Base-by-base conservation (phyloP, 2,113 vertebrate genomes). In the human (Homo sapiens) region DNA sequence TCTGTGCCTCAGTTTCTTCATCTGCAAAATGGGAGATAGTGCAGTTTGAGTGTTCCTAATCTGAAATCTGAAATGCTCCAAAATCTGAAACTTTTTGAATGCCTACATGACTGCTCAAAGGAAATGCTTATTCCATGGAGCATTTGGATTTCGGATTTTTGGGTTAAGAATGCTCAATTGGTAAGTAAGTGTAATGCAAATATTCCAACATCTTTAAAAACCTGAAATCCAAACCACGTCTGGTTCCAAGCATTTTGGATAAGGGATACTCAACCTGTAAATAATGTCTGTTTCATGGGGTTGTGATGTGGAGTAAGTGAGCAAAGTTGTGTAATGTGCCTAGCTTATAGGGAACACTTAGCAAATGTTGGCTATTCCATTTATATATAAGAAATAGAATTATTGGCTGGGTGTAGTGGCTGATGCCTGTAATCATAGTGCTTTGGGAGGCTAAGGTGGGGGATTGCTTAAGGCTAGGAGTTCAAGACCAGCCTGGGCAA, bases 371-470 rank as follows among this genome's bases (percentile, higher is more conserved):
- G 25, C n/a, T 95, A 3, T 88, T 80, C 32, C 48, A 35, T 70
- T 93, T 91, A 85, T 80, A 55, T 38, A 23, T 68, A 70, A 89
- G 38, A 66, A 96, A 52, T 70, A 93, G 10, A 84, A 94, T 76
- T 83, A 95, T 35, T 79, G 79, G 61, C 61, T 64, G 61, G 61
- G 61, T 5, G 1, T 64, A 14, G 61, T 32, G 61, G 61, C 61
- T 64, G 61, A 64, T 64, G 61, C 61, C 11, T 64, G 61, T 64
- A 64, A 32, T 64, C 61, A 27, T 64, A 64, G 61, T 32, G 61
- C 27, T 64, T 64, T 30, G 61, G 13, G 61, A 32, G 27, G 27
- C 61, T 64, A 64, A 30, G 61, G 27, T 6, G 27, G 61, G 27
- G 12, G 27, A 64, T 64, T 64, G 61, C 61, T 64, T 64, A 30